phyloP scores from a whole-genome alignment of 2,888 invertebrate genomes.

The Sepioteuthis lessoniana region DNA sequence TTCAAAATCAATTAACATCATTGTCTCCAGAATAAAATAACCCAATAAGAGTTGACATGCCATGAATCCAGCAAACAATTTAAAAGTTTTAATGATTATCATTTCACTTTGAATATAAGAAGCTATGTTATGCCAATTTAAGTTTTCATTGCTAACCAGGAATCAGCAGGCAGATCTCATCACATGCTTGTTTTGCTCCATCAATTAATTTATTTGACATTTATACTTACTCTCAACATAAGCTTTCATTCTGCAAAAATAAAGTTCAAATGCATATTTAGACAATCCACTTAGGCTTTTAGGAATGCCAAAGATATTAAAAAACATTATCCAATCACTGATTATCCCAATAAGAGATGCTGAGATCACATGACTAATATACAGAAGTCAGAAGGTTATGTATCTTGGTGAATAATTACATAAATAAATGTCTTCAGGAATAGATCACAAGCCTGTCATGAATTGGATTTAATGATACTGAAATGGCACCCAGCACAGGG shows the following conservation, averaged over 20 bases:
- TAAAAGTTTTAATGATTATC: neutral
- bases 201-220: conserved; percentile 8
- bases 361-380: neutral
- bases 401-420: neutral
- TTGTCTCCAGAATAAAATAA: too few species aligned
- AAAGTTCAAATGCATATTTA: conserved; percentile 33
- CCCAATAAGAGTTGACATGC: too few species aligned
- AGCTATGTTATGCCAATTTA: neutral
- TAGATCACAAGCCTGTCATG: neutral
- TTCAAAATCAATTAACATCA: too few species aligned
- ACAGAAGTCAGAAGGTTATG: neutral
- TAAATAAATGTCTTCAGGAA: conserved; percentile 7
- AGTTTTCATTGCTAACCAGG: neutral
- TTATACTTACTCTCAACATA: neutral
- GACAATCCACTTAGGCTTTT: neutral
- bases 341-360: neutral
- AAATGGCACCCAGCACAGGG: neutral
- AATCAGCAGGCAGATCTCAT: neutral
- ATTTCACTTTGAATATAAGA: neutral
- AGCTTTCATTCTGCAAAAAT: neutral
- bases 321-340: neutral
- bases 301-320: neutral
- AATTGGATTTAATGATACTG: neutral
- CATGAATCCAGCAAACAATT: too few species aligned
- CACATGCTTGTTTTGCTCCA: neutral